Evolutionary conservation across 2,797 vertebrate species (phyloP), one percentile per base, ranked within the genome.

Genomic region (Setipinna tenuifilis): DNA sequence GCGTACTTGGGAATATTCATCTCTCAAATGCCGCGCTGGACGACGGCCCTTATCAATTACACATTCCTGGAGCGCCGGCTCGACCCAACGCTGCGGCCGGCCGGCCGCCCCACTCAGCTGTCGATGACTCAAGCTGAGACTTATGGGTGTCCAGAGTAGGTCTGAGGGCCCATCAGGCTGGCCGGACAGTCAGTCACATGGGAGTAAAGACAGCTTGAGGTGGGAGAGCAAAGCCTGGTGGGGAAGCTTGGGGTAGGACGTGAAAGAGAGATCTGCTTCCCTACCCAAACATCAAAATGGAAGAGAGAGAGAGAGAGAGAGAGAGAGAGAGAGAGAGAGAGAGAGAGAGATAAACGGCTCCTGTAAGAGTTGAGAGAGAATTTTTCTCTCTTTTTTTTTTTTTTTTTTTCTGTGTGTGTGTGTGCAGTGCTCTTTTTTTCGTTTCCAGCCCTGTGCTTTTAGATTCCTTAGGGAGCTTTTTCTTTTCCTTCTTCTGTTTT

Each of bases 1-100:
- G 87, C 85, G 83, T 94, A 93, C 95, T 95, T 95, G 93, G 87
- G 68, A 94, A 95, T 94, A 94, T 95, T 95, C 91, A 94, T 94
- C 93, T 93, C 91, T 94, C 91, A 90, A 94, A 91, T 92, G 92
- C 88, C 92, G 59, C 87, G 84, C 91, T 91, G 86, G 86, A 83
- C 86, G 91, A 90, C 88, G 87, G 88, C 88, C 31, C 86, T 93
- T 91, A 94, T 94, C 91, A 94, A 91, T 94, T 89, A 89, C 85
- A 78, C 44, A 78, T 41, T 78, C 35, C 71, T 78, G 71, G 5
- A 17, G 2, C 50, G 50, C 7, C 50, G 2, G 50, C 50, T 54
- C 46, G 3, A 14, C 50, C 16, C 41, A 16, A 31, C 35, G 25
- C 65, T 7, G 65, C 65, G 0, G 83, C 35, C 35, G 62, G 62